These are phyloP conservation scores for Lethenteron reissneri DNA, from an alignment of 2,113 vertebrate genomes.

Conservation along the genomic window DNA sequence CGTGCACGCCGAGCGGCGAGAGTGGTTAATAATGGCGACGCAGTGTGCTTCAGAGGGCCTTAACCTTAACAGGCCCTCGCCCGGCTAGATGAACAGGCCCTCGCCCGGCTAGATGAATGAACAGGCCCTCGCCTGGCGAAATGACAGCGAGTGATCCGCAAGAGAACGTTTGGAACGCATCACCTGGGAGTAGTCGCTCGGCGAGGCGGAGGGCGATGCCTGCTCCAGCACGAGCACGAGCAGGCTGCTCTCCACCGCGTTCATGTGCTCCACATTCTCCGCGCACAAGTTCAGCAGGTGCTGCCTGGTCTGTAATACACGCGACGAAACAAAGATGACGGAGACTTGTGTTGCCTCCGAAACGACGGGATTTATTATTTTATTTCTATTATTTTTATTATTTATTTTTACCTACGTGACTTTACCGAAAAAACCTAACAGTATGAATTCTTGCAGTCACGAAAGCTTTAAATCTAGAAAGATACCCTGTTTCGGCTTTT, in stretches of 20 bases:
- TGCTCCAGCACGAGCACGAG: slow-evolving; percentile 51
- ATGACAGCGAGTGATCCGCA: background rate
- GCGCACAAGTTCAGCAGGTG: slow-evolving; percentile 59
- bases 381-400: too few relatives aligned
- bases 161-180: background rate
- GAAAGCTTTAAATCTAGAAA: background rate
- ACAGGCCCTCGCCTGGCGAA: background rate
- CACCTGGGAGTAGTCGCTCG: slow-evolving; percentile 49
- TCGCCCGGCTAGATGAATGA: background rate
- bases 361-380: too few relatives aligned
- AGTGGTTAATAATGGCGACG: background rate
- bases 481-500: background rate
- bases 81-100: background rate
- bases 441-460: background rate
- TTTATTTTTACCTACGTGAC: too few relatives aligned
- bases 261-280: slow-evolving; percentile 44
- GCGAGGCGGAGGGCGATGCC: slow-evolving; percentile 33
- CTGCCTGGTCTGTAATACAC: slow-evolving; percentile 36
- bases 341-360: background rate
- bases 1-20: background rate
- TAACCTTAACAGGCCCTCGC: background rate
- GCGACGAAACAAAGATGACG: background rate
- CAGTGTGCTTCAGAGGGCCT: background rate
- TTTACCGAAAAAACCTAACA: too few relatives aligned
- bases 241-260: slow-evolving; percentile 63